These are phyloP conservation scores for Norana najaformis DNA, from an alignment of 2,888 invertebrate species.

Conservation along the genomic window DNA sequence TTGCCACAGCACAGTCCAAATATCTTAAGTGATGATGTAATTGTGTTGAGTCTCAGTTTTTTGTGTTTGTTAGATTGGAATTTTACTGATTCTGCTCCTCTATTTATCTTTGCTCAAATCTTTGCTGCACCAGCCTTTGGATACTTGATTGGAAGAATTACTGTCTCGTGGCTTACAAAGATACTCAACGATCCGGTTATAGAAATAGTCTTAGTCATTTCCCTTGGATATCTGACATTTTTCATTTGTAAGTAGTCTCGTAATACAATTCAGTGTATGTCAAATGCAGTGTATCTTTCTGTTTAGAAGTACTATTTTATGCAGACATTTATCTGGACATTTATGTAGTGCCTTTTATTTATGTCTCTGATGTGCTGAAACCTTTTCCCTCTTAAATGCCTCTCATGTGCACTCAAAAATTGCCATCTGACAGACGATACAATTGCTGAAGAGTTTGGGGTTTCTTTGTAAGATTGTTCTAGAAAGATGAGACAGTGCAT, in stretches of 20 bases:
- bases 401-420: too few relatives aligned
- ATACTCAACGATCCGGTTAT: slow-evolving; percentile 63
- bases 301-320: neutral
- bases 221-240: slow-evolving; percentile 63
- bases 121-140: slow-evolving; percentile 60
- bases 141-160: slow-evolving; percentile 60
- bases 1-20: too few relatives aligned
- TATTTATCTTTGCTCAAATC: neutral
- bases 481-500: too few relatives aligned
- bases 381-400: too few relatives aligned
- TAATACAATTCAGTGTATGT: neutral
- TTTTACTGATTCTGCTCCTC: neutral
- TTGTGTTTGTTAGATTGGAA: neutral
- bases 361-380: too few relatives aligned
- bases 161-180: slow-evolving; percentile 58
- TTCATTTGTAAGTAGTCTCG: slow-evolving; percentile 54
- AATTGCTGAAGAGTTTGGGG: too few relatives aligned
- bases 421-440: too few relatives aligned
- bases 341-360: too few relatives aligned
- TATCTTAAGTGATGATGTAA: neutral
- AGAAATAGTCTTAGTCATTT: slow-evolving; percentile 63
- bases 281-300: neutral
- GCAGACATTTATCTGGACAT: too few relatives aligned
- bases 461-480: too few relatives aligned
- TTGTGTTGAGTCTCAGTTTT: neutral